Percentiles rank a stretch among this genome's conserved stretches.
phyloP scores from a whole-genome alignment of 2,113 vertebrate species.

The Eulemur rufifrons region DNA sequence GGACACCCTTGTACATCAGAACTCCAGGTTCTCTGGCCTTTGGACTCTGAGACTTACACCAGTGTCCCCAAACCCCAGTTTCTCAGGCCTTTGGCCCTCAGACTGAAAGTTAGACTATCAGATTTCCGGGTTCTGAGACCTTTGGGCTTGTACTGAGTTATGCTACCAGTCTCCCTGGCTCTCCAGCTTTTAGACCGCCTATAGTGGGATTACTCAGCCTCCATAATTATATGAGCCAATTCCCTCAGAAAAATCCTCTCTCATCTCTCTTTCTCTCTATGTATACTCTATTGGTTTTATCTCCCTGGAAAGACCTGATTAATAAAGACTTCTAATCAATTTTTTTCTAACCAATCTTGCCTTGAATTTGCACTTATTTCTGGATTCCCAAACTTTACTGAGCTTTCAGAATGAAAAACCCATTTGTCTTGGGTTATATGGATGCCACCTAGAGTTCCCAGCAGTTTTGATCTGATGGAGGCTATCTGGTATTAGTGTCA shows the following conservation, averaged over 20 bases:
- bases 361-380: not conserved
- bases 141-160: not conserved
- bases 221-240: not conserved
- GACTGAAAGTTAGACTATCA: not conserved
- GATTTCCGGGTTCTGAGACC: not conserved
- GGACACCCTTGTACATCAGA: not conserved
- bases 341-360: not conserved
- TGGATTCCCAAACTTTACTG: not conserved
- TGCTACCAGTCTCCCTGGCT: not conserved
- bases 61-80: not conserved
- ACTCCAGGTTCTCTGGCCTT: not conserved
- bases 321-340: not conserved
- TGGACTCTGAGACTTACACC: not conserved
- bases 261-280: not conserved
- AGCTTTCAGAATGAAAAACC: not conserved
- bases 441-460: not conserved
- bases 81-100: not conserved
- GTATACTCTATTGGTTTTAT: not conserved
- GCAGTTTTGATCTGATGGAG: not conserved
- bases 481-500: not conserved
- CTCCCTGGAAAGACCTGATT: not conserved
- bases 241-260: not conserved
- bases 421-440: not conserved
- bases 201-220: not conserved
- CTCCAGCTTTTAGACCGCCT: not conserved